Evolutionary conservation across 2,888 invertebrate species (phyloP).

Genomic region (Acanthacorydalis orientalis): DNA sequence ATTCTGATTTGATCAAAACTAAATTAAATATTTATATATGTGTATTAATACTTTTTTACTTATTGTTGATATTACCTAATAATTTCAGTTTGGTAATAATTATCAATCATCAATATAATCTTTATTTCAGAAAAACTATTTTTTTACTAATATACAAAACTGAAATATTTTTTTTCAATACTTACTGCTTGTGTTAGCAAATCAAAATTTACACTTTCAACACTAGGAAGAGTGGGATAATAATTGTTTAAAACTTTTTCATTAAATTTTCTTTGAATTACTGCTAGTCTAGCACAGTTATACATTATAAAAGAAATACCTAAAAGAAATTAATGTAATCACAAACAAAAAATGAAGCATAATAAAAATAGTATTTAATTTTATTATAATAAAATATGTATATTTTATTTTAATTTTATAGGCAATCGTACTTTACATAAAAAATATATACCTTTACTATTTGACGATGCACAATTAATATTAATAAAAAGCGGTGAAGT

Average conservation of each 20-base stretch:
- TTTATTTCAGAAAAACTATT: background rate
- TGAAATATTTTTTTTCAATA: too few species aligned
- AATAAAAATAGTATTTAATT: background rate
- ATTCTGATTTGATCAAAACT: too few species aligned
- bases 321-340: constrained; percentile 20
- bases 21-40: too few species aligned
- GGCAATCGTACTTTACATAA: background rate
- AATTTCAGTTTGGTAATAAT: too few species aligned
- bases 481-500: constrained; percentile 39
- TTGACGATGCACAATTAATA: constrained; percentile 27
- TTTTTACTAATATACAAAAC: constrained; percentile 1
- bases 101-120: background rate
- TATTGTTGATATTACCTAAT: too few species aligned
- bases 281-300: constrained; percentile 55
- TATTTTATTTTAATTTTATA: background rate
- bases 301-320: constrained; percentile 62
- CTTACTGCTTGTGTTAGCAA: constrained; percentile 47
- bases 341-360: constrained; percentile 4
- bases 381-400: constrained; percentile 1
- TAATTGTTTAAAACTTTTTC: constrained; percentile 32
- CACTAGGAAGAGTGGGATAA: constrained; percentile 41
- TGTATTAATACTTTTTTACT: too few species aligned
- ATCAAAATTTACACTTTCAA: constrained; percentile 41
- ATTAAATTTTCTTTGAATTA: constrained; percentile 45
- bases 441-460: constrained; percentile 31